phyloP scores from a whole-genome alignment of 2,888 invertebrate genomes.

The Anticlea derivata region DNA sequence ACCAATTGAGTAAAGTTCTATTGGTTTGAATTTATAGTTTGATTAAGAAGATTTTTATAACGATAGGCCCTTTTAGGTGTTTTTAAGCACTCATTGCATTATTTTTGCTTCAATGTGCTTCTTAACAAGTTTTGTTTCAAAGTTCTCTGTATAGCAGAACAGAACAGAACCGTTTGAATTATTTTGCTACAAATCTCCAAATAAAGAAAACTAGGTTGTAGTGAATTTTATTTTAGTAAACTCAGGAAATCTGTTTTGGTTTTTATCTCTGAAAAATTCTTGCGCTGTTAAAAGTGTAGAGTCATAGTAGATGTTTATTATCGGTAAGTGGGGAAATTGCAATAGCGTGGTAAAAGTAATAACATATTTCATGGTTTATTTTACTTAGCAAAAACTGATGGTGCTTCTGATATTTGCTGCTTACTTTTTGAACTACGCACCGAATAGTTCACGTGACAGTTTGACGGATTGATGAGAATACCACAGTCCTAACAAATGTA shows the following conservation, averaged over 20 bases:
- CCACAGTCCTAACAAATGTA: too few species aligned
- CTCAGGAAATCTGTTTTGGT: background rate
- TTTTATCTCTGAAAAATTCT: background rate
- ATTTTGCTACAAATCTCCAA: slow-evolving; percentile 1
- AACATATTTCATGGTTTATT: too few species aligned
- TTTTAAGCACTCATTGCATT: slow-evolving; percentile 18
- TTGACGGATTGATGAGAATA: too few species aligned
- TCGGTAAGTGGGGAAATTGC: too few species aligned
- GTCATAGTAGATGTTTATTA: too few species aligned
- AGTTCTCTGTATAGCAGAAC: slow-evolving; percentile 11
- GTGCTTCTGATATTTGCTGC: too few species aligned
- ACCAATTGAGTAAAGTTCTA: too few species aligned
- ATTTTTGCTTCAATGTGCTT: slow-evolving; percentile 15
- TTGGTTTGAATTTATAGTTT: too few species aligned
- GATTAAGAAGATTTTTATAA: background rate
- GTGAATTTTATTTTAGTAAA: background rate
- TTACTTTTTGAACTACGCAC: too few species aligned
- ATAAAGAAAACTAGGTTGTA: background rate
- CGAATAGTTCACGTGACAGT: too few species aligned
- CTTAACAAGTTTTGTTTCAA: background rate
- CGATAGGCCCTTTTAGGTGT: slow-evolving; percentile 2
- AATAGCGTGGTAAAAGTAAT: too few species aligned
- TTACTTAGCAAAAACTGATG: too few species aligned
- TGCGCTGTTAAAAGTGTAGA: slow-evolving; percentile 4
- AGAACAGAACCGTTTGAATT: background rate